Conservation (phyloP, 2,113 vertebrate species). For the Pterocles gutturalis region DNA sequence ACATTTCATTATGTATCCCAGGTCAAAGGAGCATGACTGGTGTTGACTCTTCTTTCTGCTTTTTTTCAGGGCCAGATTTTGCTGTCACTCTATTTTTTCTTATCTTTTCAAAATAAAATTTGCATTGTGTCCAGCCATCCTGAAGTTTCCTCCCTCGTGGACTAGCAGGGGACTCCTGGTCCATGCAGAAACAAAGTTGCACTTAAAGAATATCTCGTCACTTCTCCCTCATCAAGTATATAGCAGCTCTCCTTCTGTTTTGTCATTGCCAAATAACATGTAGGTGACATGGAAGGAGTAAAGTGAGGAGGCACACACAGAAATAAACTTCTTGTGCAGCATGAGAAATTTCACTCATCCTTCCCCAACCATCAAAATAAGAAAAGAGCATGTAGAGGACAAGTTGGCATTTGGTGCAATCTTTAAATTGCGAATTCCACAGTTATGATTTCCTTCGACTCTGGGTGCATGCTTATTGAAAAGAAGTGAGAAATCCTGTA, state of each 20-base stretch:
- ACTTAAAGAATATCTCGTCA: neutral
- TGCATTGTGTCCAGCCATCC: neutral
- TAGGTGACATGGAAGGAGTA: neutral
- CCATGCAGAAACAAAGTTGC: neutral
- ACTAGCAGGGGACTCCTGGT: neutral
- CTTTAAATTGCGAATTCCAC: neutral
- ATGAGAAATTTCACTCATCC: neutral
- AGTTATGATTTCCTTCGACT: neutral
- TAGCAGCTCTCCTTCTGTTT: neutral
- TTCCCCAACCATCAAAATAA: neutral
- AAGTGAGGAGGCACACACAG: accelerated
- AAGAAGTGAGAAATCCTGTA: neutral
- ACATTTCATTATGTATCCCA: neutral
- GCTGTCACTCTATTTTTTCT: neutral
- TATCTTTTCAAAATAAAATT: neutral
- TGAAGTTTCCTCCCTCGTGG: neutral
- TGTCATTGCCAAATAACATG: neutral
- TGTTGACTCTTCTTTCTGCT: neutral
- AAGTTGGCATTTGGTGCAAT: neutral
- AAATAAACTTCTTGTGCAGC: neutral
- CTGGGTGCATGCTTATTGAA: neutral
- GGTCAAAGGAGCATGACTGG: neutral
- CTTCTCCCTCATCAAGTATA: neutral
- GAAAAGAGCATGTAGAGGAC: neutral
- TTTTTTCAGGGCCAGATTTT: neutral